A percentile compares a stretch with the other conserved stretches of the same genome.
phyloP scores from a whole-genome alignment of 1,140 invertebrate genomes.

The Coelopa frigida region DNA sequence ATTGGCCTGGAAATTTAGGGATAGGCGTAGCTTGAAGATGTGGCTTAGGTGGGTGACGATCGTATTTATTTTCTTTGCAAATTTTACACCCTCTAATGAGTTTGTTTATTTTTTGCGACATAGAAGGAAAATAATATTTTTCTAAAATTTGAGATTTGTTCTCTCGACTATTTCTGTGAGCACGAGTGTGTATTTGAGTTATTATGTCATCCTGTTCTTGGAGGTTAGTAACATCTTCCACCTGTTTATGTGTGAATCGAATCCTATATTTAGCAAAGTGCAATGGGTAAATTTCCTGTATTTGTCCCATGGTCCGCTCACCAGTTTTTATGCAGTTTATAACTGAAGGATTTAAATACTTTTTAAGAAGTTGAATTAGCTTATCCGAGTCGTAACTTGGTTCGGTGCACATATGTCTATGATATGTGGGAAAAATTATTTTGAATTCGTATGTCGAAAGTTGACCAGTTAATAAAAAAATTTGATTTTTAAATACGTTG shows the following conservation, averaged over 20 bases:
- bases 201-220: constrained; percentile 9
- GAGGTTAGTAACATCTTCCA: constrained; percentile 5
- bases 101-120: constrained; percentile 4
- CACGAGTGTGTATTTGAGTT: background rate
- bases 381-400: background rate
- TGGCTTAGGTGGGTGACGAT: constrained; percentile 2
- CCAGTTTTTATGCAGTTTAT: constrained; percentile 12
- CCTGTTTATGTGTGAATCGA: background rate
- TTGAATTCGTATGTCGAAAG: background rate
- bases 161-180: constrained; percentile 6
- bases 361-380: constrained; percentile 3
- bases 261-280: constrained; percentile 2
- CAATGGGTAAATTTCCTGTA: background rate
- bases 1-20: constrained; percentile 7
- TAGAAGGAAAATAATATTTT: constrained; percentile 11
- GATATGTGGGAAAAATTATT: background rate
- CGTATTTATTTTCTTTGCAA: constrained; percentile 11
- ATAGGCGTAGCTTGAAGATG: constrained; percentile 2
- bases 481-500: constrained; percentile 13
- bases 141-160: constrained; percentile 6
- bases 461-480: background rate
- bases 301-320: constrained; percentile 9
- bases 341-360: constrained; percentile 9
- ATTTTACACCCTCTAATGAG: constrained; percentile 3
- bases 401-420: constrained; percentile 8